Evolutionary conservation across 2,888 invertebrate species (phyloP).

Genomic region (Drosophila nr. medialis): DNA sequence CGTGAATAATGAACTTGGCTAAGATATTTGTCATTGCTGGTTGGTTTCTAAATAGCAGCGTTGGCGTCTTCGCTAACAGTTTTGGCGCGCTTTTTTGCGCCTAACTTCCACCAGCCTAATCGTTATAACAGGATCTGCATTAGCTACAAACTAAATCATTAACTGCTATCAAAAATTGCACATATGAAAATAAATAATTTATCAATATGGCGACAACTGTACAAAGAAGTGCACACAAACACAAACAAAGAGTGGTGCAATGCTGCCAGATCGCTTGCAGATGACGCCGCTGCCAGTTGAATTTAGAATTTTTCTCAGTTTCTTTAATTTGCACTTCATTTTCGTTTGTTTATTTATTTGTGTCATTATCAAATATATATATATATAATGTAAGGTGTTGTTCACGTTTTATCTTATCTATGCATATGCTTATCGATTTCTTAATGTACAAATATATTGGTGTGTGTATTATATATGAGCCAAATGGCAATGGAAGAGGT

Average conservation of each 20-base stretch:
- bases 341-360: constrained; percentile 51
- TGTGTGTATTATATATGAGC: constrained; percentile 14
- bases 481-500: constrained; percentile 41
- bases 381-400: constrained; percentile 23
- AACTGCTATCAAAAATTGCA: constrained; percentile 2
- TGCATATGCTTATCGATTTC: constrained; percentile 15
- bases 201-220: constrained; percentile 60
- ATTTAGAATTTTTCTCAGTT: background rate
- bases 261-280: constrained; percentile 42
- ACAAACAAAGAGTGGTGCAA: constrained; percentile 20
- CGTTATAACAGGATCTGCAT: background rate
- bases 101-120: background rate
- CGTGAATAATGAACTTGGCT: constrained; percentile 59
- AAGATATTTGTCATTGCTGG: constrained; percentile 52
- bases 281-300: constrained; percentile 10
- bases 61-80: constrained; percentile 71
- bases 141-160: background rate
- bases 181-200: constrained; percentile 13
- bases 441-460: constrained; percentile 32
- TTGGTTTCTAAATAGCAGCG: constrained; percentile 76
- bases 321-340: constrained; percentile 29
- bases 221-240: constrained; percentile 31
- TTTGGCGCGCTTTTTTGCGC: constrained; percentile 21
- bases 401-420: constrained; percentile 32
- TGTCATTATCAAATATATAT: constrained; percentile 53